A percentile compares a stretch with the other conserved stretches of the same genome.
phyloP scores from a whole-genome alignment of 1,140 invertebrate genomes.

The Meteorus sp. region DNA sequence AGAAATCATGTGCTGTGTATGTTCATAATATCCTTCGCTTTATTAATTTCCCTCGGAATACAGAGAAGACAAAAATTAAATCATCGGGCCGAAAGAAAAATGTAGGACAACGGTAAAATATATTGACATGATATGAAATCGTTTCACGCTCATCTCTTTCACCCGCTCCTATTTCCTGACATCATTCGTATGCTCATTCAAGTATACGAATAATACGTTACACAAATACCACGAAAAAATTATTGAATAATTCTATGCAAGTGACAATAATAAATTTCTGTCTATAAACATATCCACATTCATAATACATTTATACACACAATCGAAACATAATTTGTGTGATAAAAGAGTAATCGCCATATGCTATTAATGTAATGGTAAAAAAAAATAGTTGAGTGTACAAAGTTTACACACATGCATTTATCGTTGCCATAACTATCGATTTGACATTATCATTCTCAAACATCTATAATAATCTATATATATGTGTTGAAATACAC shows the following conservation, averaged over 20 bases:
- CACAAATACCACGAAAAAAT: not conserved
- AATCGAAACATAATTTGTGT: no score
- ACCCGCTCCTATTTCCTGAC: not conserved
- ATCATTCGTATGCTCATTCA: not conserved
- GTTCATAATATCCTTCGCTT: no score
- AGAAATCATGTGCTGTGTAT: no score
- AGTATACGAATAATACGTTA: conserved; percentile 7
- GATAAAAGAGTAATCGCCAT: no score
- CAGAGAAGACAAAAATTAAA: no score
- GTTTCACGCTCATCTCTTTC: no score
- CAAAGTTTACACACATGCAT: not conserved
- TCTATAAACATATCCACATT: no score
- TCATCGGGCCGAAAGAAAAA: no score
- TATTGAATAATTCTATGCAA: not conserved
- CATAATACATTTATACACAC: no score
- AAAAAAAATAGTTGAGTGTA: not conserved
- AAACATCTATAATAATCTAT: no score
- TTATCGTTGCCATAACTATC: not conserved
- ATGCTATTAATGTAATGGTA: not conserved
- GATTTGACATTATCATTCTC: not conserved
- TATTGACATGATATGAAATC: not conserved
- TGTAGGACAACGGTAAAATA: not conserved
- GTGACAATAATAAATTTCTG: not conserved
- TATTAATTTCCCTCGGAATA: no score
- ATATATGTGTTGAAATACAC: no score